Base-by-base conservation (phyloP, 2,113 vertebrate species). In the Stigmatopora argus region DNA sequence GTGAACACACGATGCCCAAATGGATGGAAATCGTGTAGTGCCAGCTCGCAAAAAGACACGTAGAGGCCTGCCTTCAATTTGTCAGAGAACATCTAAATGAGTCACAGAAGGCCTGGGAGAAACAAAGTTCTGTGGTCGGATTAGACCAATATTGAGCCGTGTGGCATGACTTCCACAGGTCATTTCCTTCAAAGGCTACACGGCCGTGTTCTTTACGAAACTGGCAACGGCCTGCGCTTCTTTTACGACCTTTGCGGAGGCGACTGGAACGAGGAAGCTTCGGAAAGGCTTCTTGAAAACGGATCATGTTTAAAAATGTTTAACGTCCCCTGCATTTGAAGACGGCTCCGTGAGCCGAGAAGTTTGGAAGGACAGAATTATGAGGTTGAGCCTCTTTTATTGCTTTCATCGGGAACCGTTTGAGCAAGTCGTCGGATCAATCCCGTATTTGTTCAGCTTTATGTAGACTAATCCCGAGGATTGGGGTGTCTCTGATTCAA, bases 161-260 rank as follows among this genome's bases (percentile, higher is more conserved):
- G 19, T 53, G 51, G 51, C 51, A 53, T 53, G 10, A 21, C 21
- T 53, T 53, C 19, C 51, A 51, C n/a, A 35, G 5, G 58, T 44
- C 5, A n/a, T 18, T n/a, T 53, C 26, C 51, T 21, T 51, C 48
- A 51, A 51, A 35, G 7, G 56, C 56, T 38, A 56, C 53, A 34
- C 17, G 53, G 23, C 6, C 15, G 14, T 58, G 56, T 60, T 60
- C n/a, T 12, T 11, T 60, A 13, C 5, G 58, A 70, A 66, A 72
- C 65, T 68, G 67, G 62, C 72, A 75, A 69, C 21, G 21, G 5
- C 45, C 52, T 34, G 7, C 0, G 64, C 41, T 70, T 69, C 6
- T n/a, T 71, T 44, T 60, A 60, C 35, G n/a, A 41, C 38, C 13
- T n/a, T 44, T 21, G 23, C 45, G 7, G 48, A 59, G 17, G 23